These are phyloP conservation scores for Tinea semifulvella DNA, from an alignment of 2,888 invertebrate genomes.

Conservation along the genomic window DNA sequence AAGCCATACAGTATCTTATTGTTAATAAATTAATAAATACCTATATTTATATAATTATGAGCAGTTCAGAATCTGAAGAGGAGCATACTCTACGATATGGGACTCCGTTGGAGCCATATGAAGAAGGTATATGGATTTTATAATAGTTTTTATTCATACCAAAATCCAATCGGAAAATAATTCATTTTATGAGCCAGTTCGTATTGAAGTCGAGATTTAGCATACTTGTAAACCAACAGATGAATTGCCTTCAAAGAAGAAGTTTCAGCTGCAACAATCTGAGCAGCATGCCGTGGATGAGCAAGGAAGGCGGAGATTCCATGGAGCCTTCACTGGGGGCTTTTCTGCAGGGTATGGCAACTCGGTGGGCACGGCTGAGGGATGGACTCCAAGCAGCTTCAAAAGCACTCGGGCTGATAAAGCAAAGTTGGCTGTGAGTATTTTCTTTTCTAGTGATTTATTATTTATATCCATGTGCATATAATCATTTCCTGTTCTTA, in stretches of 20 bases:
- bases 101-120: constrained; percentile 80
- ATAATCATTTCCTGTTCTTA: too few relatives aligned
- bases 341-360: constrained; percentile 99
- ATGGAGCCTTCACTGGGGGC: constrained; percentile 98
- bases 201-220: neutral
- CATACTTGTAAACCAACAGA: constrained; percentile 53
- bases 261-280: constrained; percentile 60
- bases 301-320: constrained; percentile 90
- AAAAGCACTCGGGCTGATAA: constrained; percentile 85
- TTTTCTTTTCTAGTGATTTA: constrained; percentile 13
- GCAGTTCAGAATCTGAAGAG: constrained; percentile 59
- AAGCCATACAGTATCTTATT: too few relatives aligned
- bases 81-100: constrained; percentile 80
- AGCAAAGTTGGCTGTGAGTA: constrained; percentile 38
- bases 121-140: constrained; percentile 75
- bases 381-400: constrained; percentile 92
- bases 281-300: constrained; percentile 93
- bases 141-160: neutral
- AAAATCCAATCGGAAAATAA: neutral
- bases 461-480: too few relatives aligned
- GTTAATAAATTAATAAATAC: too few relatives aligned
- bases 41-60: too few relatives aligned
- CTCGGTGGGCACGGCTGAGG: constrained; percentile 94
- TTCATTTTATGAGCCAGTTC: neutral
- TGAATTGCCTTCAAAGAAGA: constrained; percentile 81